Conservation (phyloP, 2,888 invertebrate species). For the Autographa gamma region DNA sequence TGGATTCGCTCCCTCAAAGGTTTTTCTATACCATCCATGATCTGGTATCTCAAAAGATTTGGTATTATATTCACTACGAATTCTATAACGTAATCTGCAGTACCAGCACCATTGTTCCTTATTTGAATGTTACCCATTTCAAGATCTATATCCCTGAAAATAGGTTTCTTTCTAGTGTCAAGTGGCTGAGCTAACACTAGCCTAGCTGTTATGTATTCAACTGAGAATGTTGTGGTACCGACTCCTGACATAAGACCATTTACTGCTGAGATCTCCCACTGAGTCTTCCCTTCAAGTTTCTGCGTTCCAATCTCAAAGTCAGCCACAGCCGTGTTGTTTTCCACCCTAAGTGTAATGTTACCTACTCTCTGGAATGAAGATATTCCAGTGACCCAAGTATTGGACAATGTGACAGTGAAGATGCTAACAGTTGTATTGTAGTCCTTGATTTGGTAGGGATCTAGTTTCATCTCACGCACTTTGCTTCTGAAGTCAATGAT, state of each 20-base stretch:
- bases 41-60: conserved; percentile 95
- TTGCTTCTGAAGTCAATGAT: conserved; percentile 93
- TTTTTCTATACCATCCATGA: conserved; percentile 94
- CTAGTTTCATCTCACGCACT: conserved; percentile 90
- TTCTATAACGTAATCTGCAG: conserved; percentile 94
- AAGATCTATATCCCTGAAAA: conserved; percentile 92
- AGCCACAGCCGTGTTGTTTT: conserved; percentile 91
- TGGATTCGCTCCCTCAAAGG: conserved; percentile 93
- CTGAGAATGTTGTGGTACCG: conserved; percentile 93
- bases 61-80: conserved; percentile 94
- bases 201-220: conserved; percentile 92
- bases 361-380: conserved; percentile 95
- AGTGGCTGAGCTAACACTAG: conserved; percentile 92
- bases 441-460: conserved; percentile 93
- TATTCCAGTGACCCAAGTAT: conserved; percentile 94
- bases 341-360: conserved; percentile 92
- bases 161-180: conserved; percentile 92
- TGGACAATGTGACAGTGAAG: conserved; percentile 91
- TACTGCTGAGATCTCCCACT: conserved; percentile 93
- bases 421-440: conserved; percentile 92
- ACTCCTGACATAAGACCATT: conserved; percentile 91
- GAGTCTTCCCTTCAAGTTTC: conserved; percentile 92
- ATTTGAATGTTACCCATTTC: conserved; percentile 95
- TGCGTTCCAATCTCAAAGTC: conserved; percentile 94
- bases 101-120: conserved; percentile 94